These are phyloP conservation scores for Drosophila athabasca DNA, from an alignment of 1,140 invertebrate genomes.

Conservation along the genomic window DNA sequence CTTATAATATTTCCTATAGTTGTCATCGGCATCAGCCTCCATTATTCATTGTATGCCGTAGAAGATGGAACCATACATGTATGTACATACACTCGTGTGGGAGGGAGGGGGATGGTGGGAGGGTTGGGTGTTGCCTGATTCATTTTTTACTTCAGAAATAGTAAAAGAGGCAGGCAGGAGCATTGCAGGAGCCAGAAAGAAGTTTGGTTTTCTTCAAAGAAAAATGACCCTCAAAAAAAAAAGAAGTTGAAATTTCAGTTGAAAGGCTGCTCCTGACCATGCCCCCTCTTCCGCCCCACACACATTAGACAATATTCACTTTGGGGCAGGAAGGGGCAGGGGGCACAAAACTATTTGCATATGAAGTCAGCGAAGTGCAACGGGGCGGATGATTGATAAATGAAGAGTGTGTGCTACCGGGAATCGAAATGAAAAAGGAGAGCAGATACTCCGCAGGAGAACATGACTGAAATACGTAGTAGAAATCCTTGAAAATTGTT, in stretches of 20 bases:
- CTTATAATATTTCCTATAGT: constrained; percentile 82
- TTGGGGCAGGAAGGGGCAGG: not conserved
- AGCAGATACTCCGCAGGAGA: not conserved
- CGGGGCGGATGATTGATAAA: constrained; percentile 69
- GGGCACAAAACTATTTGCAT: constrained; percentile 46
- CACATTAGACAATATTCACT: constrained; percentile 22
- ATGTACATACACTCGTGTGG: no score
- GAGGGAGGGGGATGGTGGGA: constrained; percentile 4
- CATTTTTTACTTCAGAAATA: constrained; percentile 38
- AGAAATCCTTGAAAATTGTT: not conserved
- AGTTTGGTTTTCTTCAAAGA: constrained; percentile 33
- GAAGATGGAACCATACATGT: not conserved
- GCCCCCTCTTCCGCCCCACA: constrained; percentile 2
- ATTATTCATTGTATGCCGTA: constrained; percentile 60
- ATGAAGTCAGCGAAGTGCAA: constrained; percentile 52
- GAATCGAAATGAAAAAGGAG: not conserved
- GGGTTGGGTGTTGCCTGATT: constrained; percentile 27
- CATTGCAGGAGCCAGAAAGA: constrained; percentile 7
- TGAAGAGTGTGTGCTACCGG: not conserved
- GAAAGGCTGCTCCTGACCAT: constrained; percentile 21
- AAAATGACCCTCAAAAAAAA: constrained; percentile 41
- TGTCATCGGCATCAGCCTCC: constrained; percentile 58
- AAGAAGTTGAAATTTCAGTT: constrained; percentile 36
- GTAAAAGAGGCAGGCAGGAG: constrained; percentile 24
- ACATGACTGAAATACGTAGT: not conserved